Evolutionary conservation across 2,797 vertebrate genomes (phyloP).

Genomic region (Falco naumanni): DNA sequence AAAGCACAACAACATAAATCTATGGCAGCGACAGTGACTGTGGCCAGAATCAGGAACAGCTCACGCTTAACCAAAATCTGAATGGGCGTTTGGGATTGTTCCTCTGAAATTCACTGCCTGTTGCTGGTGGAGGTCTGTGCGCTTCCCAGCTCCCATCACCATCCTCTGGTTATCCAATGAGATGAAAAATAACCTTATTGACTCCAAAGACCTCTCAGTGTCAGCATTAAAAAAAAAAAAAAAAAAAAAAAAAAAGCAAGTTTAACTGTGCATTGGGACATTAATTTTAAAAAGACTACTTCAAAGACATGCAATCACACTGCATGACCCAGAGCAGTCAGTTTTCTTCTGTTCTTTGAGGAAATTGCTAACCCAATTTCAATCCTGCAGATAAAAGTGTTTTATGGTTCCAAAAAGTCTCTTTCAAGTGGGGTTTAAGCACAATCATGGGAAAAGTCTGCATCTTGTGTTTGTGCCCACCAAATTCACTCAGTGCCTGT

Average conservation of each 20-base stretch:
- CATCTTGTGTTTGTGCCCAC: not conserved
- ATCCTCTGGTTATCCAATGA: not conserved
- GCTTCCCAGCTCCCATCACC: not conserved
- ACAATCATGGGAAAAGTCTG: not conserved
- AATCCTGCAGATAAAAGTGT: conserved; percentile 57
- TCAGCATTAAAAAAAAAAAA: not conserved
- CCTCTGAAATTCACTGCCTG: not conserved
- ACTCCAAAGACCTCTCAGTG: conserved; percentile 1
- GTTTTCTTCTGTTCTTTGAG: conserved; percentile 53
- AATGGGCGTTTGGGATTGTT: not conserved
- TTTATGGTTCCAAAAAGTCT: conserved; percentile 27
- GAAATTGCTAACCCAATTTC: conserved; percentile 58
- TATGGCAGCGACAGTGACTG: not conserved
- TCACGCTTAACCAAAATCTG: not conserved
- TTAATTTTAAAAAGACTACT: conserved; percentile 62
- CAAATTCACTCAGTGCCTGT: not conserved
- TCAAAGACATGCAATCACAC: conserved; percentile 39
- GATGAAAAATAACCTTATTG: conserved; percentile 38
- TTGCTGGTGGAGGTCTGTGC: not conserved
- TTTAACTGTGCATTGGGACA: conserved; percentile 31
- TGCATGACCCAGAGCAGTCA: conserved; percentile 53
- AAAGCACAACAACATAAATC: conserved; percentile 61
- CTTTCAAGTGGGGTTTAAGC: conserved; percentile 42
- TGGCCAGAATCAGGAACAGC: not conserved
- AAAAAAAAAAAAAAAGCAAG: not conserved